phyloP scores from a whole-genome alignment of 1,140 invertebrate species.

The Medauroidea extradentata region DNA sequence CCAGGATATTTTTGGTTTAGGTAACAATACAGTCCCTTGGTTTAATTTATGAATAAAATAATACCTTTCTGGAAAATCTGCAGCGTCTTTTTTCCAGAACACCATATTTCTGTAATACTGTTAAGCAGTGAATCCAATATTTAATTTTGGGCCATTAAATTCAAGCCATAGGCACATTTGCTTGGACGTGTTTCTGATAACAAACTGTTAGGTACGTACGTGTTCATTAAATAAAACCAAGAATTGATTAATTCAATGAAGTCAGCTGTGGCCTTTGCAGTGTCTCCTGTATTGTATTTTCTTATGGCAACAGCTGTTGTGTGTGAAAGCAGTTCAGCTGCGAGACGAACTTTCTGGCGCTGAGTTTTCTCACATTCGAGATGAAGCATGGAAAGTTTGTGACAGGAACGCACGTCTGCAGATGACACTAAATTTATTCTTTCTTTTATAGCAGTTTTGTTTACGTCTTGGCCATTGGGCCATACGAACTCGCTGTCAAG shows the following conservation, averaged over 20 bases:
- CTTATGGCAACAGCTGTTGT: slow-evolving; percentile 19
- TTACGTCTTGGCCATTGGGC: slow-evolving; percentile 15
- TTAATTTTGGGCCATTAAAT: slow-evolving; percentile 13
- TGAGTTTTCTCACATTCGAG: slow-evolving; percentile 13
- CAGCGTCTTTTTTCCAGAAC: slow-evolving; percentile 17
- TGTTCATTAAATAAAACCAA: no score
- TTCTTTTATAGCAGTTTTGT: slow-evolving; percentile 14
- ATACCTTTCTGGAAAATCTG: slow-evolving; percentile 23
- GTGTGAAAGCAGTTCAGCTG: no score
- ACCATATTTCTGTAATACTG: slow-evolving; percentile 14
- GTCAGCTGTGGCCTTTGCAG: slow-evolving; percentile 6
- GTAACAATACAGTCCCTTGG: no score
- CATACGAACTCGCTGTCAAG: slow-evolving; percentile 27
- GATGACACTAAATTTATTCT: slow-evolving; percentile 7
- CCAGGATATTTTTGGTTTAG: no score
- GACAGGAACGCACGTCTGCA: slow-evolving; percentile 19
- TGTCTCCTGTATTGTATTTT: slow-evolving; percentile 6
- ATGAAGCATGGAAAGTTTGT: slow-evolving; percentile 19
- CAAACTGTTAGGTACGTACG: no score
- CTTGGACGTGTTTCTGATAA: no score
- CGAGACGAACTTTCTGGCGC: slow-evolving; percentile 21
- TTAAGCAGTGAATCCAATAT: slow-evolving; percentile 12
- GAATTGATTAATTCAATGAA: no score
- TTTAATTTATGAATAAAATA: no score
- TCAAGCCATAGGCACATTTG: no score